Conservation (phyloP, 2,888 invertebrate genomes). For the Melieria crassipennis region DNA sequence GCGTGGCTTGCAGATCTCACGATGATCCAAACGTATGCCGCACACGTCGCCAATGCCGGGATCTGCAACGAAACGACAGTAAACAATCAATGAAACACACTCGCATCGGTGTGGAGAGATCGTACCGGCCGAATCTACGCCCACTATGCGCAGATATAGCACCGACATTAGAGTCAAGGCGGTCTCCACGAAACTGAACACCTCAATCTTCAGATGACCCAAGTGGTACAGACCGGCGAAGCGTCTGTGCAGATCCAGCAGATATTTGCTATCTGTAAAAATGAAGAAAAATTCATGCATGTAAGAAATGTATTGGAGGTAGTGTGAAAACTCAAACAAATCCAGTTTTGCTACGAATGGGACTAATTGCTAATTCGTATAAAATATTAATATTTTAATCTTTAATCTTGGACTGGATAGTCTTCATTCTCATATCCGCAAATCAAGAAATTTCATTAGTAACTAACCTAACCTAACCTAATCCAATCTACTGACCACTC, state of each 20-base stretch:
- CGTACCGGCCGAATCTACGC: slow-evolving; percentile 80
- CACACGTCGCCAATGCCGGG: slow-evolving; percentile 81
- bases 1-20: slow-evolving; percentile 87
- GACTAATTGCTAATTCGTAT: too few species aligned
- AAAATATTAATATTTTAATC: too few species aligned
- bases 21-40: slow-evolving; percentile 80
- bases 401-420: too few species aligned
- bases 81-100: not conserved
- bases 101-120: slow-evolving; percentile 11
- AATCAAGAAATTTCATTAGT: too few species aligned
- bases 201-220: slow-evolving; percentile 67
- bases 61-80: slow-evolving; percentile 68
- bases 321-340: too few species aligned
- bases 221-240: slow-evolving; percentile 70
- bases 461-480: not conserved
- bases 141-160: slow-evolving; percentile 79
- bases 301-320: not conserved
- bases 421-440: too few species aligned
- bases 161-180: slow-evolving; percentile 79
- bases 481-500: not conserved
- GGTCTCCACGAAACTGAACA: slow-evolving; percentile 83
- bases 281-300: not conserved
- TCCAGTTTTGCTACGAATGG: too few species aligned
- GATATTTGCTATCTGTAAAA: slow-evolving; percentile 74
- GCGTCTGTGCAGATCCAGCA: slow-evolving; percentile 74